Conservation (phyloP, 2,888 invertebrate genomes). For the Lycia hirtaria region DNA sequence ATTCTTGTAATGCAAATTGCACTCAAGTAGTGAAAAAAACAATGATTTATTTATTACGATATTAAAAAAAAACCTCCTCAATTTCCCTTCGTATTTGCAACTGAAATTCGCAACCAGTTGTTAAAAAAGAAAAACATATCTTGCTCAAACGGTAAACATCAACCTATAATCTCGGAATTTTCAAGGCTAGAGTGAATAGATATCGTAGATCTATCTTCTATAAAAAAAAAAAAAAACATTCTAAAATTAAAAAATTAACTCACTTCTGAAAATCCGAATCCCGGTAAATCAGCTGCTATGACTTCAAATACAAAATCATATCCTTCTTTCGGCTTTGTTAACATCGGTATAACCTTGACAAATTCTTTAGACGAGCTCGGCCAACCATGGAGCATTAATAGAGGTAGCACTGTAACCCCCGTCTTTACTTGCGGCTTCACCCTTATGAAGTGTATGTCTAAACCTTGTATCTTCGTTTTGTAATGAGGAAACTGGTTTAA, state of each 20-base stretch:
- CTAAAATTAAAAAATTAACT: conserved; percentile 21
- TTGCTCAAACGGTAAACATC: no score
- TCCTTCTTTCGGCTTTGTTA: conserved; percentile 83
- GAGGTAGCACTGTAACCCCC: conserved; percentile 78
- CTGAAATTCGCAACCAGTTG: no score
- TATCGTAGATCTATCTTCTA: background rate
- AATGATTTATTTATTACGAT: no score
- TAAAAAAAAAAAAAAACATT: background rate
- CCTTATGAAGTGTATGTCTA: conserved; percentile 91
- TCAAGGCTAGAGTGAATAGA: no score
- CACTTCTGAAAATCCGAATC: conserved; percentile 89
- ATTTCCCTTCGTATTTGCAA: no score
- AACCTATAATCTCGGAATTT: no score
- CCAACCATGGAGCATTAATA: conserved; percentile 94
- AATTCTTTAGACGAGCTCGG: conserved; percentile 94
- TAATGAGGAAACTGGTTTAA: conserved; percentile 91
- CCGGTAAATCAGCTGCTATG: conserved; percentile 88
- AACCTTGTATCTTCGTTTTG: conserved; percentile 89
- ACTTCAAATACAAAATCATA: conserved; percentile 89
- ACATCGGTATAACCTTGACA: conserved; percentile 88
- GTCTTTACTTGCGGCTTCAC: conserved; percentile 80
- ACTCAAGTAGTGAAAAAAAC: no score
- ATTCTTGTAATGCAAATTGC: no score
- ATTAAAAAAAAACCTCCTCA: no score
- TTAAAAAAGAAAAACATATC: no score